A percentile compares a stretch with the other conserved stretches of the same genome.
Conservation (phyloP, 2,113 vertebrate genomes). For the Microtus oregoni region DNA sequence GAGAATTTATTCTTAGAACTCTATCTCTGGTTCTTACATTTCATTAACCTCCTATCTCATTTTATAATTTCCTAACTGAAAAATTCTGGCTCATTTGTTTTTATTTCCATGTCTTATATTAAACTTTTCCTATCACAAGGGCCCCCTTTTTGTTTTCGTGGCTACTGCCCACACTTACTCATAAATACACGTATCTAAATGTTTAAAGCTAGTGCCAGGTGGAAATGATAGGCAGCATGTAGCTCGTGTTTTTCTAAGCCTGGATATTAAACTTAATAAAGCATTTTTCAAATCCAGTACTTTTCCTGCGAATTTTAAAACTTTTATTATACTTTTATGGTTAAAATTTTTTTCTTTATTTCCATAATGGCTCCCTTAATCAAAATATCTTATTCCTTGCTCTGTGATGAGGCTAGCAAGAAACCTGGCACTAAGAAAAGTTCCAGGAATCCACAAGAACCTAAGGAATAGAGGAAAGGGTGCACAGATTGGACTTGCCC, state of each 20-base stretch:
- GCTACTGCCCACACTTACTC: not conserved
- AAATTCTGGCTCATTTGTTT: not conserved
- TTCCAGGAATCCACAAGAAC: too few species aligned
- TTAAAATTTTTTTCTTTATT: not conserved
- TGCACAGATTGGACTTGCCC: too few species aligned
- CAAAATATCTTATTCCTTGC: too few species aligned
- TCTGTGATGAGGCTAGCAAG: too few species aligned
- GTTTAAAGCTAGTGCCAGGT: too few species aligned
- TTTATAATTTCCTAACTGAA: not conserved
- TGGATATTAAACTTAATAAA: not conserved
- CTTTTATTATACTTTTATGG: too few species aligned
- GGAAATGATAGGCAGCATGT: not conserved
- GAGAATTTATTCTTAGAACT: not conserved
- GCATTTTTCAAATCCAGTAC: not conserved
- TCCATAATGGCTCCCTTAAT: too few species aligned
- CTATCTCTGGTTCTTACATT: not conserved
- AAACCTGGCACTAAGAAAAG: too few species aligned
- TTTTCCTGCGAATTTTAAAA: not conserved
- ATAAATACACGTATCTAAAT: not conserved
- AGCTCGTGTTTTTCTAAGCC: too few species aligned
- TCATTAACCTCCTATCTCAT: rapidly evolving
- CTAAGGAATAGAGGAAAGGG: too few species aligned
- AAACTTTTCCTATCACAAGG: not conserved
- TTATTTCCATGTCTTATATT: not conserved
- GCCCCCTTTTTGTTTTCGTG: not conserved